Evolutionary conservation across 1,140 invertebrate genomes (phyloP), one percentile per base, ranked within the genome.

Genomic region (Aphis gossypii): DNA sequence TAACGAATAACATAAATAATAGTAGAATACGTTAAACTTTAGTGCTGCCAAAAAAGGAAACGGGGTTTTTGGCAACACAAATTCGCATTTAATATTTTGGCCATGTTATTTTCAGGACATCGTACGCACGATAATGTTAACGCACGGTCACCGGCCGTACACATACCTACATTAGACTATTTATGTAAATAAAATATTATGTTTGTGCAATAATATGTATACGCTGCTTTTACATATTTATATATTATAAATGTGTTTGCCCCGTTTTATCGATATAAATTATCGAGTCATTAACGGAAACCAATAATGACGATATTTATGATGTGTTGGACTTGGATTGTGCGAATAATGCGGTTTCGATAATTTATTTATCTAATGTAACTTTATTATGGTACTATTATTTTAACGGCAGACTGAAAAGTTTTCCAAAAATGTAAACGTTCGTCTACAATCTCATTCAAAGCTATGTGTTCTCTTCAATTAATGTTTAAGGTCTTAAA

Each of bases 271-370:
- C 84, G 84, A 30, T 46, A 25, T 46, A 44, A 46, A 86, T 86
- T 46, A 86, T 86, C 44, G 44, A 44, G 41, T 44, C 84, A 86
- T 86, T 46, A 86, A 86, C 44, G 25, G 44, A 46, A 46, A 86
- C 41, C 84, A 46, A 86, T 86, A 86, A 30, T 46, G 83, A 23
- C 38, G 41, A 86, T 86, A 86, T 86, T 86, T 86, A 86, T 23
- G 83, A 86, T 41, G 83, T 41, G 83, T 86, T 41, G 46, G 9
- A 46, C 46, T 46, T 46, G 41, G 83, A 41, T 41, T 86, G 38
- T 41, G 20, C 41, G 3, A 86, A 86, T 44, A 86, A 86, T 86
- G 41, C 21, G 83, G 56, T 60, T 56, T 60, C 25, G 23, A 14
- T 41, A 84, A 44, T 84, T 84, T 84, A 41, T 84, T 21, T 84